Base-by-base conservation (phyloP, 2,113 vertebrate species). In the Poecilia latipinna region DNA sequence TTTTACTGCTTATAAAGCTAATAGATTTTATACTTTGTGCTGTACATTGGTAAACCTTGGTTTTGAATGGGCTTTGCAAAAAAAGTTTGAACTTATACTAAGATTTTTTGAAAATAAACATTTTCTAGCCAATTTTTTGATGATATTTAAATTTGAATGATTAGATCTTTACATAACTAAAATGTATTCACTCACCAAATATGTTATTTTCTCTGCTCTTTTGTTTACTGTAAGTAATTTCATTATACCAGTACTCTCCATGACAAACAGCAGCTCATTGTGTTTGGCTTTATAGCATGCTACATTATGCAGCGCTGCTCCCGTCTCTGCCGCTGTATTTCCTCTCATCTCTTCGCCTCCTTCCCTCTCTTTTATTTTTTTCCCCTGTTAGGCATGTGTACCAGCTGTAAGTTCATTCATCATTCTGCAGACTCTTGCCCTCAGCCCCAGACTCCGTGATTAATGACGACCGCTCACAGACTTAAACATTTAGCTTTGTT, bases 401-500 rank as follows among this genome's bases (percentile, higher is more conserved):
- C 82, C 72, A 32, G 60, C 72, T 65, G 80, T 86, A 82, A 78
- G 85, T 91, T 75, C 91, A 93, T 93, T 93, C 84, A 93, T 93
- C 89, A 92, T 83, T 70, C 84, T 54, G 81, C 78, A 76, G 83
- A 37, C 80, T 87, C 73, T 77, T 5, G 82, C 87, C 85, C 82
- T 87, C 76, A 79, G 87, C 74, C 62, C 68, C 74, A 72, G 79
- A 87, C 90, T 74, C 83, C 0, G 73, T 93, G 92, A 93, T 93
- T 91, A 92, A 93, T 93, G 90, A 88, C 61, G 64, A 84, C 75
- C 80, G 67, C 88, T 93, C 91, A 90, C 87, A 82, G 85, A 78
- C 86, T 92, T 91, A 93, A 93, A 93, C 92, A 91, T 91, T 89
- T 85, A 79, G 89, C 91, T 93, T 93, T 91, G 92, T 91, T 93